Conservation (phyloP, 2,797 vertebrate genomes). For the Rhinophrynus dorsalis region DNA sequence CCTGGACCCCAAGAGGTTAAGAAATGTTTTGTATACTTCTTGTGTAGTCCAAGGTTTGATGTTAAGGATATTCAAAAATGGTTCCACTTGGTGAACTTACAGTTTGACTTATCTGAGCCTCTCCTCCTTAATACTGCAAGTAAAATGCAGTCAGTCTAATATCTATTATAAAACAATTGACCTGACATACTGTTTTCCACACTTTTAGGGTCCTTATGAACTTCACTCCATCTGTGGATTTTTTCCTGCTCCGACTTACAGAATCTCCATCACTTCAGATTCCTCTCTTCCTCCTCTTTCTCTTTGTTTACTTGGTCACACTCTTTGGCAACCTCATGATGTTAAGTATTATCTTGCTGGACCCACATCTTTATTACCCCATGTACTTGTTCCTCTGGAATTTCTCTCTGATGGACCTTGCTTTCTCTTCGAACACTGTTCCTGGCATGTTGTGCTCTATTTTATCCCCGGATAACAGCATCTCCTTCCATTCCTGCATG, state of each 20-base stretch:
- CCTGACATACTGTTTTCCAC: no score
- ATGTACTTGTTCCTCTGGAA: conserved; percentile 67
- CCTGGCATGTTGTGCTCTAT: conserved; percentile 62
- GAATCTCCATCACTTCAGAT: conserved; percentile 28
- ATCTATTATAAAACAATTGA: no score
- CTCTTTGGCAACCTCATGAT: conserved; percentile 56
- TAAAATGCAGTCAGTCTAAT: no score
- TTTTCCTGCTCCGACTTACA: conserved; percentile 60
- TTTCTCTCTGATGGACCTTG: conserved; percentile 65
- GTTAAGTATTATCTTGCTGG: conserved; percentile 50
- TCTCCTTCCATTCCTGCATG: conserved; percentile 58
- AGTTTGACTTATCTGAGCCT: no score
- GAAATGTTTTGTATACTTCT: no score
- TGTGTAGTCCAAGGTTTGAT: no score
- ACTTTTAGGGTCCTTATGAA: no score
- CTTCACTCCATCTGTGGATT: conserved; percentile 49
- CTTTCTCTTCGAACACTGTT: conserved; percentile 53
- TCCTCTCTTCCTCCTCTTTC: conserved; percentile 53
- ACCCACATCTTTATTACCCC: conserved; percentile 52
- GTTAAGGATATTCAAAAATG: no score
- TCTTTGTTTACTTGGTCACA: conserved; percentile 54
- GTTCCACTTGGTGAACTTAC: no score
- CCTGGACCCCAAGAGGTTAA: no score
- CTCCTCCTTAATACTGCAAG: no score
- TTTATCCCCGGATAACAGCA: conserved; percentile 49